Percentiles rank a stretch among this genome's conserved stretches.
Evolutionary conservation across 2,797 vertebrate genomes (phyloP).

Genomic region (Acanthurus lineatus): DNA sequence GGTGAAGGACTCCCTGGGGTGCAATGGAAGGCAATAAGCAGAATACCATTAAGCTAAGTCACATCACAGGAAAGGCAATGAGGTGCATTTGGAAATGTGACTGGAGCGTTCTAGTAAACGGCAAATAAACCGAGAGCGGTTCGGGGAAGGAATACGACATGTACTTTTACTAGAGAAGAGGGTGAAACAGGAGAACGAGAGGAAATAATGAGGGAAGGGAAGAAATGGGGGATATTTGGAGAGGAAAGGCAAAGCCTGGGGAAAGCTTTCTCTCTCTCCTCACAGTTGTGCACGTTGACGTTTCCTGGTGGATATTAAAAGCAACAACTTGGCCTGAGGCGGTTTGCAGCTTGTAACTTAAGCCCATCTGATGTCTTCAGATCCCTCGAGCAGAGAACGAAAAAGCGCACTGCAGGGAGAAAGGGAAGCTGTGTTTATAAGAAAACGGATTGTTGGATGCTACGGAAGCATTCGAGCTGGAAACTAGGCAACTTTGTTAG

Average conservation of each 20-base stretch:
- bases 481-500: conserved; percentile 3
- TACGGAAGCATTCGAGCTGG: conserved; percentile 9
- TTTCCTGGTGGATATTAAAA: conserved; percentile 45
- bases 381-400: conserved; percentile 22
- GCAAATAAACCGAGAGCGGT: conserved; percentile 31
- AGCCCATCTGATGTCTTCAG: conserved; percentile 38
- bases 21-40: conserved; percentile 29
- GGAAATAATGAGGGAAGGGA: neutral
- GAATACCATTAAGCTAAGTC: conserved; percentile 49
- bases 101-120: conserved; percentile 35
- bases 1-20: conserved; percentile 27
- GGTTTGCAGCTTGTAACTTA: conserved; percentile 35
- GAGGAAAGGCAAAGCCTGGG: conserved; percentile 1
- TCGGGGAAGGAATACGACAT: neutral
- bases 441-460: conserved; percentile 8
- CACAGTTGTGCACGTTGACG: conserved; percentile 16
- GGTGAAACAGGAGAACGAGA: neutral
- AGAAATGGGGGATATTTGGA: neutral
- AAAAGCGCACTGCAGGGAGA: conserved; percentile 16
- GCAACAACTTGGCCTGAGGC: conserved; percentile 32
- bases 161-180: conserved; percentile 13
- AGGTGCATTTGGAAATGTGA: conserved; percentile 17
- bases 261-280: neutral
- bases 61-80: conserved; percentile 45
- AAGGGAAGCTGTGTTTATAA: neutral